phyloP scores from a whole-genome alignment of 53 echinoderm and acorn worm species.

The Actinopyga echinites region DNA sequence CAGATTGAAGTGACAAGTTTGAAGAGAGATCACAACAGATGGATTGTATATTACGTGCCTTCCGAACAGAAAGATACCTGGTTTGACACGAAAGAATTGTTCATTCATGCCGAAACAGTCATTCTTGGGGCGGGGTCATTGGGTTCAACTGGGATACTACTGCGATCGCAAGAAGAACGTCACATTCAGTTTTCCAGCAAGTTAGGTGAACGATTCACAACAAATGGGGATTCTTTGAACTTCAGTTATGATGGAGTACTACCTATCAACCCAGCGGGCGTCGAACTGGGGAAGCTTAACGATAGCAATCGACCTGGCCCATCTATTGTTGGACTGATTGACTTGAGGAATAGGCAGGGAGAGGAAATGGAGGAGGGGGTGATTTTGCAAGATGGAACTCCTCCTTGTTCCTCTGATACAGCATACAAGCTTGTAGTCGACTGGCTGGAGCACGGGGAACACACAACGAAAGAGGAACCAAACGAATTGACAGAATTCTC shows the following conservation, averaged over 20 bases:
- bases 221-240: constrained; percentile 79
- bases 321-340: constrained; percentile 66
- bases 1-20: constrained; percentile 59
- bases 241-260: constrained; percentile 71
- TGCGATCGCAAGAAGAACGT: constrained; percentile 48
- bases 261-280: constrained; percentile 62
- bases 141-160: constrained; percentile 77
- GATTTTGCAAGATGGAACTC: constrained; percentile 75
- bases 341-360: constrained; percentile 54
- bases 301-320: constrained; percentile 66
- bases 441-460: constrained; percentile 30
- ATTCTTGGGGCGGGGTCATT: constrained; percentile 78
- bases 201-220: constrained; percentile 66
- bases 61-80: constrained; percentile 7
- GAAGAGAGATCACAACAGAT: constrained; percentile 38
- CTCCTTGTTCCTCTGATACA: constrained; percentile 60
- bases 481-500: constrained; percentile 54
- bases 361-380: constrained; percentile 64
- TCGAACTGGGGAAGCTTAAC: constrained; percentile 32
- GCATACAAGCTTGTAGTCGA: constrained; percentile 63
- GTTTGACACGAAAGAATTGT: constrained; percentile 57
- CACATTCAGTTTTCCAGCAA: constrained; percentile 45
- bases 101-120: constrained; percentile 61
- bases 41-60: constrained; percentile 55
- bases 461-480: neutral